Evolutionary conservation across 2,113 vertebrate species (phyloP), one percentile per base, ranked within the genome.

Genomic region (Corythaeola cristata): DNA sequence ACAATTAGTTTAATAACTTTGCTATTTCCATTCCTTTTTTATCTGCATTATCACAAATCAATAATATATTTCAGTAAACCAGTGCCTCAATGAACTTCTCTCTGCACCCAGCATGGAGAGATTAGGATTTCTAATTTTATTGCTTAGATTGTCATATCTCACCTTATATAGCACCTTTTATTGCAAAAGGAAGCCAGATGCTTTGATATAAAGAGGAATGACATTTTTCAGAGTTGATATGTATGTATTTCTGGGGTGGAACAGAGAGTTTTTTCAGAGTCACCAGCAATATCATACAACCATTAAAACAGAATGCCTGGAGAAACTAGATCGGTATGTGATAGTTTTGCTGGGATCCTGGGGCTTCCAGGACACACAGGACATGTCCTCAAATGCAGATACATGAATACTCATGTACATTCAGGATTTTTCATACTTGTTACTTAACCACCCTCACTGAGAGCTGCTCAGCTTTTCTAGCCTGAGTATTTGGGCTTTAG

Each of bases 1-100:
- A 85, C 81, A 94, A 90, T 95, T 94, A 94, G 88, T 93, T 97
- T 95, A 97, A 97, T 96, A 96, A 96, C 93, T 83, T 91, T 84
- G 33, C 72, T 30, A 79, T 95, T 95, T 94, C 94, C 44, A 88
- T 89, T 90, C 73, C 86, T 20, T 91, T 89, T 93, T 96, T 91
- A 93, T 96, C 93, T 96, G 9, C 74, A 52, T 93, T 95, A 96
- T 95, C 82, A 80, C 73, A 95, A 60, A 84, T 95, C 0, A 26
- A 87, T 96, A 94, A 77, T 39, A 66, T 55, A 44, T 39, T 84
- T 60, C 50, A 75, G 85, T 89, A 84, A 88, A 82, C 67, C 41
- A 91, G 6, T 56, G 71, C 72, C 41, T 91, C 93, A 82, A 41
- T 92, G 94, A 95, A 96, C 75, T 89, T 94, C 72, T 84, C 47